Base-by-base conservation (phyloP, 2,113 vertebrate species). In the Phalacrocorax carbo region DNA sequence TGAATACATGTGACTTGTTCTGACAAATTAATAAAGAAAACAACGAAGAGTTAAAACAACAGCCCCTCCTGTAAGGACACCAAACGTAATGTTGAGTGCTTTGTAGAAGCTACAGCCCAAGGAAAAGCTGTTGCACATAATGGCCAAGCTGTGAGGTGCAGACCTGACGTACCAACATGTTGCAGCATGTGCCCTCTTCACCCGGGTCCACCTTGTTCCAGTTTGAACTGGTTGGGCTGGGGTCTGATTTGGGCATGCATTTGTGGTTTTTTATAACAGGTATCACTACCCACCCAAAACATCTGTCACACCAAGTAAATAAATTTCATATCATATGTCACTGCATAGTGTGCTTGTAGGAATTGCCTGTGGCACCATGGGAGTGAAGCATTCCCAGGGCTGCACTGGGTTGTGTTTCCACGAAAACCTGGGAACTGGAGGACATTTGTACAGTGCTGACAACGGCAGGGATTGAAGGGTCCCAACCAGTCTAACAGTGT, bases 341-440 rank as follows among this genome's bases (percentile, higher is more conserved):
- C 9, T 27, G 3, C 16, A 38, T 0, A 0, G 5, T 5, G 10
- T 42, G 13, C 7, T 46, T 32, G 21, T 17, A 87, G 11, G 7
- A 49, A 52, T 15, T 86, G 30, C 26, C 46, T 51, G 21, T 62
- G 70, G 13, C 36, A 66, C 40, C 21, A 15, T 0, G 0, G n/a
- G 13, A 88, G 27, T 29, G 29, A 4, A 1, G 15, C 8, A 26
- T 57, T 6, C 8, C 32, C 32, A 70, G 23, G 27, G 14, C 15
- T 29, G 10, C 30, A 16, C 11, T 6, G 17, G 48, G 17, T 0
- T 54, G 4, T 12, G 5, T 66, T 92, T 93, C 27, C 46, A 66
- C 26, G 29, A 81, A 20, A 90, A 34, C 17, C 29, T 29, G 29
- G 11, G 23, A 71, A 17, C 10, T 62, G 14, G 27, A 16, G 5